Base-by-base conservation (phyloP, 2,113 vertebrate genomes). In the Pelmatolapia mariae region DNA sequence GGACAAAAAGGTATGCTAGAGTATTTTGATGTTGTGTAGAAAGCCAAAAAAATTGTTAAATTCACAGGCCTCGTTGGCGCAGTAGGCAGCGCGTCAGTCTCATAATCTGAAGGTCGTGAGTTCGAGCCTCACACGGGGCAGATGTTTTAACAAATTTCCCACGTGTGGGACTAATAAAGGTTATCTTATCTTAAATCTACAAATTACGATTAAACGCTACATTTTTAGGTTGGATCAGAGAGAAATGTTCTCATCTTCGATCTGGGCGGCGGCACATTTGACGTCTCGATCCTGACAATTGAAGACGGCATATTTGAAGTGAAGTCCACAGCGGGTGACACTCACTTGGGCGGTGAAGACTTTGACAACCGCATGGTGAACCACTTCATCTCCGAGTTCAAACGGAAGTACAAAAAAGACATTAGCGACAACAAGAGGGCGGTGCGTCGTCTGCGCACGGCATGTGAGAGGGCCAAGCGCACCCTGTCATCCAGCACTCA, bases 211-310 rank as follows among this genome's bases (percentile, higher is more conserved):
- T 1, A 50, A 79, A 40, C 11, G 0, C 82, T 4, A 10, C 29
- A 10, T 85, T 63, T 71, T 19, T 73, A 96, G 96, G 95, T 96
- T 15, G 96, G 96, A 8, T 10, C 82, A 16, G 98, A 99, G 38
- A 97, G 97, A 57, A 98, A 98, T 0, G 98, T 98, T 4, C 95
- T 99, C 15, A 99, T 98, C 81, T 99, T 98, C 7, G 98, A 99
- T 4, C 94, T 99, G 4, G 98, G 98, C 2, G 98, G 98, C 7
- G 98, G 97, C 89, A 99, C 98, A 50, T 98, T 98, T 0, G 98
- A 99, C 2, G 96, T 96, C 43, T 96, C 96, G 79, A 95, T 96
- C 82, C 84, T 96, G 87, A 95, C 95, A 1, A 96, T 93, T n/a
- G 94, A 96, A 43, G 96, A 97, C 0, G 92, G 96, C 12, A 96